Conservation (phyloP, 2,113 vertebrate genomes). For the Platichthys flesus region DNA sequence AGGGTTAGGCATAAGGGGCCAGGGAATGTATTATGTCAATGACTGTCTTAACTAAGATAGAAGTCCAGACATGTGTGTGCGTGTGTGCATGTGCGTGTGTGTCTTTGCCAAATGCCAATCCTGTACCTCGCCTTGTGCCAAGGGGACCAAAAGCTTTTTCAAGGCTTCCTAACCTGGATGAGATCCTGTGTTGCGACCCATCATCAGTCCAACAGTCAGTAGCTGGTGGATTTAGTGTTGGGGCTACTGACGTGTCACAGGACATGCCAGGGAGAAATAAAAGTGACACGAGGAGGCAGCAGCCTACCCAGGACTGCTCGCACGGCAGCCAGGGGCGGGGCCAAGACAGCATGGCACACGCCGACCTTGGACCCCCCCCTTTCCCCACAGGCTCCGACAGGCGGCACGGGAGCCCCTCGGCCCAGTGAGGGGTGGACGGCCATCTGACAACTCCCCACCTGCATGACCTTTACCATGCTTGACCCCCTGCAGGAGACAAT, state of each 20-base stretch:
- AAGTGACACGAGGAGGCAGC: conserved; percentile 68
- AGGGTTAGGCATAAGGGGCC: no score
- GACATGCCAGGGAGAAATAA: conserved; percentile 52
- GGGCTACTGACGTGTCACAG: conserved; percentile 49
- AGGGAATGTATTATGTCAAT: no score
- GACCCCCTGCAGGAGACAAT: conserved; percentile 79
- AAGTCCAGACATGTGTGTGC: no score
- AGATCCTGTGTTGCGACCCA: neutral
- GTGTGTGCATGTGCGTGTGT: no score
- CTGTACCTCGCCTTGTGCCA: neutral
- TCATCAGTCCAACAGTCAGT: conserved; percentile 1
- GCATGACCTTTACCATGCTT: conserved; percentile 84
- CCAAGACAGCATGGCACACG: conserved; percentile 78
- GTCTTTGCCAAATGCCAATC: neutral
- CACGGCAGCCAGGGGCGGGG: conserved; percentile 67
- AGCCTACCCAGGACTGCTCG: conserved; percentile 57
- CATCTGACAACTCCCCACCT: conserved; percentile 83
- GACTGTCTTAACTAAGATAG: no score
- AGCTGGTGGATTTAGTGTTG: no score
- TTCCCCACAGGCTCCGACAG: conserved; percentile 65
- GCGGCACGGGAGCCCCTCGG: conserved; percentile 64
- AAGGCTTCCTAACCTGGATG: no score
- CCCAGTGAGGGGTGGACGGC: conserved; percentile 73
- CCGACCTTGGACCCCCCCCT: conserved; percentile 64
- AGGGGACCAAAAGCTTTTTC: neutral